A percentile compares a stretch with the other conserved stretches of the same genome.
These are phyloP conservation scores for Papio anubis DNA, from an alignment of 2,113 vertebrate species.

Conservation along the genomic window DNA sequence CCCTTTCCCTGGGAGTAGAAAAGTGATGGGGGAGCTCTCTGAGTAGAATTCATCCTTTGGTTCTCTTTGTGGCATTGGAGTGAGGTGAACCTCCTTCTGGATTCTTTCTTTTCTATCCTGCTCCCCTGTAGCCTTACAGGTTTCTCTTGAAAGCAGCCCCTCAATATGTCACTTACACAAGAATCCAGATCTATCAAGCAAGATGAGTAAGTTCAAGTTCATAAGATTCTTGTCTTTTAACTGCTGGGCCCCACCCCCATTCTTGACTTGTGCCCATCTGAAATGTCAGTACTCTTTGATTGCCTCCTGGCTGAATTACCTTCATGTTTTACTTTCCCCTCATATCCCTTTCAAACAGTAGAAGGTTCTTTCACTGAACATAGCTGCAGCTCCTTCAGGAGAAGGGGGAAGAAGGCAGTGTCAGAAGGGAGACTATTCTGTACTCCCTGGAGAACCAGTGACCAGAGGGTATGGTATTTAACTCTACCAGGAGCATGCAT, in stretches of 20 bases:
- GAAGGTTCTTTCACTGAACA: neutral
- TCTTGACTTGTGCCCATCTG: neutral
- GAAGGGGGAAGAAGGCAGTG: neutral
- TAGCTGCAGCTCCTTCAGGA: neutral
- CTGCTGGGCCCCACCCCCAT: neutral
- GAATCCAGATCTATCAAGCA: neutral
- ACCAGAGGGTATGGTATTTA: neutral
- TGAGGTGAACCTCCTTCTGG: neutral
- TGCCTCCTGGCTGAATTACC: neutral
- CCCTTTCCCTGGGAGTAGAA: neutral
- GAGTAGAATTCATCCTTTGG: neutral
- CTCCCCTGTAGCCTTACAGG: neutral
- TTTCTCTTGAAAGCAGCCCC: neutral
- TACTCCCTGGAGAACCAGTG: neutral
- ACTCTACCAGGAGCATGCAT: neutral
- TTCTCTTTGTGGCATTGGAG: neutral
- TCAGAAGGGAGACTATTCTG: neutral
- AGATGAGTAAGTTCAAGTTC: neutral
- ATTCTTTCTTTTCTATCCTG: neutral
- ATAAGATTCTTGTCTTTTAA: neutral
- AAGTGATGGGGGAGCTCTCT: accelerated
- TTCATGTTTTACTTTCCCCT: neutral
- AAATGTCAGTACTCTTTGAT: neutral
- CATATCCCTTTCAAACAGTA: neutral
- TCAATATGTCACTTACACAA: neutral